phyloP scores from a whole-genome alignment of 2,113 vertebrate genomes.

The Entosphenus tridentatus region DNA sequence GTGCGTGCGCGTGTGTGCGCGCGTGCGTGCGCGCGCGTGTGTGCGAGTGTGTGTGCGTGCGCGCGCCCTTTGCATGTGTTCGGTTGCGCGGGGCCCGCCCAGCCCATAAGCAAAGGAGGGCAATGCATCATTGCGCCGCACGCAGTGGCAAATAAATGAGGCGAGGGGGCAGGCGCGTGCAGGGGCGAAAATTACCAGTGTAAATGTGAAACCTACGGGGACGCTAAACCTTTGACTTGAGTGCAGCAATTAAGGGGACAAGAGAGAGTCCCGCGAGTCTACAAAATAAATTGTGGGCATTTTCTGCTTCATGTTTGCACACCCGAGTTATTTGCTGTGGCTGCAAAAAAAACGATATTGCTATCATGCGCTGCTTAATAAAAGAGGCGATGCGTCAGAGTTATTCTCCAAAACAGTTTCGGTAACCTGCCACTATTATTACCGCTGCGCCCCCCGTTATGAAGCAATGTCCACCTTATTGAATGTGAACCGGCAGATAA shows the following conservation, averaged over 20 bases:
- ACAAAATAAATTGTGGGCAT: constrained; percentile 5
- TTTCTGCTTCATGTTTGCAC: constrained; percentile 2
- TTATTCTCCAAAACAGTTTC: too few relatives aligned
- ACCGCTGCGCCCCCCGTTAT: too few relatives aligned
- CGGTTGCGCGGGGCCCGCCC: too few relatives aligned
- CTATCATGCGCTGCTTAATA: too few relatives aligned
- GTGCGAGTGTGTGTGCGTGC: too few relatives aligned
- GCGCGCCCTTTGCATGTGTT: too few relatives aligned
- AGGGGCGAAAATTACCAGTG: constrained; percentile 2
- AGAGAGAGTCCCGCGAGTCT: neutral
- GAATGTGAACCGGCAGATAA: too few relatives aligned
- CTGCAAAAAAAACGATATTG: neutral
- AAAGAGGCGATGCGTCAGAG: too few relatives aligned
- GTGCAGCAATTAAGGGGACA: constrained; percentile 4
- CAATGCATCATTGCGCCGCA: neutral
- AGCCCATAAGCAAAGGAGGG: too few relatives aligned
- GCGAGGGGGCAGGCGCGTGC: neutral
- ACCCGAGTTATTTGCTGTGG: neutral
- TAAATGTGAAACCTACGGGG: constrained; percentile 2
- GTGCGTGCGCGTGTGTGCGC: neutral
- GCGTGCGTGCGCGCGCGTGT: too few relatives aligned
- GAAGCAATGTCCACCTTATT: too few relatives aligned
- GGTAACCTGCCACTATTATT: too few relatives aligned
- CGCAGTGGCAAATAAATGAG: constrained; percentile 5
- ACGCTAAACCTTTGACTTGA: constrained; percentile 5